Percentiles rank a stretch among this genome's conserved stretches.
phyloP scores from a whole-genome alignment of 2,888 invertebrate genomes.

The Drosophila dives region DNA sequence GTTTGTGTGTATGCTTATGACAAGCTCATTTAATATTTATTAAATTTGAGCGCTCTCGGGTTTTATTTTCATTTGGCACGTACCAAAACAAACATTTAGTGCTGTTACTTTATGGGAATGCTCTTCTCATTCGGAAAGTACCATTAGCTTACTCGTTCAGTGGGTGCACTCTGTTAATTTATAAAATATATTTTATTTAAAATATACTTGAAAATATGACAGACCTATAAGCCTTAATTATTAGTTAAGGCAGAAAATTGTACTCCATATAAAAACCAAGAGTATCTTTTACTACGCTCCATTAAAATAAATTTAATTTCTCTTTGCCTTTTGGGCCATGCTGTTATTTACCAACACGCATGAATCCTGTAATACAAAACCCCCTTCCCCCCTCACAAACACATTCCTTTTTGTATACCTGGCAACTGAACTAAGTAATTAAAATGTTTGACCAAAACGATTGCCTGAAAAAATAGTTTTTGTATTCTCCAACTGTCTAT shows the following conservation, averaged over 20 bases:
- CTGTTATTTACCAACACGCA: slow-evolving; percentile 15
- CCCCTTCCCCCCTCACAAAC: background rate
- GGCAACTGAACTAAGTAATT: slow-evolving; percentile 62
- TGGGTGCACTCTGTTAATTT: background rate
- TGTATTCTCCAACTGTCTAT: slow-evolving; percentile 5
- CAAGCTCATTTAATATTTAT: slow-evolving; percentile 76
- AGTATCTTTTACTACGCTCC: slow-evolving; percentile 7
- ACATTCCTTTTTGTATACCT: background rate
- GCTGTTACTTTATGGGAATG: slow-evolving; percentile 35
- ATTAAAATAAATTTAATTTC: slow-evolving; percentile 5
- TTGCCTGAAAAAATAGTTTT: slow-evolving; percentile 34
- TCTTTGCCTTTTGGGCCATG: slow-evolving; percentile 1
- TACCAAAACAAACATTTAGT: slow-evolving; percentile 63
- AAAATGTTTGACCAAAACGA: slow-evolving; percentile 61
- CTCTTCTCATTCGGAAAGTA: slow-evolving; percentile 13
- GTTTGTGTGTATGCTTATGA: slow-evolving; percentile 57
- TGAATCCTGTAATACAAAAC: slow-evolving; percentile 16
- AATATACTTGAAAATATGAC: background rate
- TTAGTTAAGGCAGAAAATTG: background rate
- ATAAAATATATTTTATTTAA: background rate
- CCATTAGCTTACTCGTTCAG: slow-evolving; percentile 11
- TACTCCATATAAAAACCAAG: background rate
- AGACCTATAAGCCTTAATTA: too few species aligned
- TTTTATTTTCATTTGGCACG: slow-evolving; percentile 75
- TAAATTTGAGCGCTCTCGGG: slow-evolving; percentile 66